Evolutionary conservation across 2,113 vertebrate genomes (phyloP).

Genomic region (Gallinago undulata): DNA sequence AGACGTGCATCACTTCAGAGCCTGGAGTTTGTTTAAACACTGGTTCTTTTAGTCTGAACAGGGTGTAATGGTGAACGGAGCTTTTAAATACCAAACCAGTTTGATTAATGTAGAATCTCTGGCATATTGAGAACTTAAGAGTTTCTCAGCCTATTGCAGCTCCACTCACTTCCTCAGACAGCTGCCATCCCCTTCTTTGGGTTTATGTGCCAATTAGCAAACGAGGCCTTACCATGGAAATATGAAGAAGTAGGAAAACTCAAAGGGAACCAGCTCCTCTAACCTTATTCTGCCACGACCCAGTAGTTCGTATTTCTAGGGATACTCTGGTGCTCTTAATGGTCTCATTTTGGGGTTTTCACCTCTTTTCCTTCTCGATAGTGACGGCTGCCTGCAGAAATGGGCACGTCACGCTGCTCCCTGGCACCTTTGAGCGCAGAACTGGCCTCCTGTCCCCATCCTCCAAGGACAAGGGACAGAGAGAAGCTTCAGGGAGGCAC

Average conservation of each 20-base stretch:
- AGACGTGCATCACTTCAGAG: not conserved
- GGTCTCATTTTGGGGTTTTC: not conserved
- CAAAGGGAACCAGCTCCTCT: rapidly evolving
- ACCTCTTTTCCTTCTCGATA: not conserved
- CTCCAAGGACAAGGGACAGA: slow-evolving; percentile 25
- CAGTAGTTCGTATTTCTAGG: rapidly evolving
- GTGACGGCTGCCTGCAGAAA: not conserved
- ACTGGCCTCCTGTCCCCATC: slow-evolving; percentile 4
- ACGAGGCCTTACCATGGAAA: rapidly evolving
- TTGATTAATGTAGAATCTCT: rapidly evolving
- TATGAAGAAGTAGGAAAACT: not conserved
- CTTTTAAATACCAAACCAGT: not conserved
- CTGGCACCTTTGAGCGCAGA: not conserved
- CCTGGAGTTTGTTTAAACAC: not conserved
- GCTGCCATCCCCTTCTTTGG: not conserved
- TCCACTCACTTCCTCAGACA: not conserved
- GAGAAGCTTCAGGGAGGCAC: not conserved
- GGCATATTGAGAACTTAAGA: not conserved
- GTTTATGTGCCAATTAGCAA: rapidly evolving
- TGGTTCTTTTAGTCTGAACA: not conserved
- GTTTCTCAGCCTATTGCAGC: not conserved
- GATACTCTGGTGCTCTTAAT: rapidly evolving
- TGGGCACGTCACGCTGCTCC: rapidly evolving
- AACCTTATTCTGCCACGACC: rapidly evolving
- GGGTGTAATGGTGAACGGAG: not conserved